Evolutionary conservation across 2,888 invertebrate genomes (phyloP).

Genomic region (Amphipyra tragopoginis): DNA sequence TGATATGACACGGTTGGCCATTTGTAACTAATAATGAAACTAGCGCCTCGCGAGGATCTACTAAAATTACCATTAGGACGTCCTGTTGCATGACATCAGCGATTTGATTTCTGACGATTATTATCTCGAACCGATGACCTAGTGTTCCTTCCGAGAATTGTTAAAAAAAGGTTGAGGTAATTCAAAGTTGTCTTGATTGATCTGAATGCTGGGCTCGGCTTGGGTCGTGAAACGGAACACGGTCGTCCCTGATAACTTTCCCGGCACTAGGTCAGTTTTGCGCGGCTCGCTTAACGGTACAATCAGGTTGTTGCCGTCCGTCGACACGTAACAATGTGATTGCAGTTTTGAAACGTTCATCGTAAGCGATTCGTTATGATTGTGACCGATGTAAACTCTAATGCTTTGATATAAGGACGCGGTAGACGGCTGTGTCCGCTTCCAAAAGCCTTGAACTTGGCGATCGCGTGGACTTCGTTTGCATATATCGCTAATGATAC

Average conservation of each 20-base stretch:
- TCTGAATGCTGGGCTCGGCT: constrained; percentile 63
- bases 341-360: constrained; percentile 85
- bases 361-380: constrained; percentile 66
- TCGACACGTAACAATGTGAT: constrained; percentile 86
- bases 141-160: constrained; percentile 52
- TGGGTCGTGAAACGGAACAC: constrained; percentile 79
- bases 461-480: constrained; percentile 57
- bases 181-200: constrained; percentile 64
- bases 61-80: constrained; percentile 68
- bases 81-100: constrained; percentile 78
- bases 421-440: constrained; percentile 31
- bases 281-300: constrained; percentile 87
- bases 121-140: constrained; percentile 62
- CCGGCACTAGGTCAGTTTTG: constrained; percentile 89
- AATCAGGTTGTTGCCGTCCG: constrained; percentile 87
- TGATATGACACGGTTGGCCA: constrained; percentile 74
- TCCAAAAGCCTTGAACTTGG: constrained; percentile 78
- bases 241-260: constrained; percentile 86
- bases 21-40: constrained; percentile 67
- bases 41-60: constrained; percentile 62
- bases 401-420: constrained; percentile 60
- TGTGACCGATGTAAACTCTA: constrained; percentile 69
- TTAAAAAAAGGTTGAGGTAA: constrained; percentile 44
- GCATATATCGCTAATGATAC: constrained; percentile 40
- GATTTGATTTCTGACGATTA: constrained; percentile 67